Percentiles rank a stretch among this genome's conserved stretches.
Conservation (phyloP, 2,113 vertebrate species). For the Festucalex cinctus region DNA sequence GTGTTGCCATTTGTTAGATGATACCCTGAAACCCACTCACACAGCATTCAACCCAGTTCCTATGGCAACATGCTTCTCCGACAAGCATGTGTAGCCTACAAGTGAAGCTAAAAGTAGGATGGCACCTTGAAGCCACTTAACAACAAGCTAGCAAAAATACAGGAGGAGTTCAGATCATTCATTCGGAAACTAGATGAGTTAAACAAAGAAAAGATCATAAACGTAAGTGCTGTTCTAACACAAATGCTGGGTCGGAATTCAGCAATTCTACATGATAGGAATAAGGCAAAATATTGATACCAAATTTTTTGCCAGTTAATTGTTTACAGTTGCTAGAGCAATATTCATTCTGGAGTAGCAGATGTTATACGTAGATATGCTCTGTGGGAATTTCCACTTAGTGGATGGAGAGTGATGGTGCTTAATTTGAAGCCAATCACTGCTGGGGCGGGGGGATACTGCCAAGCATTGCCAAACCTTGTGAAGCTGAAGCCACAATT, state of each 20-base stretch:
- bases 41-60: constrained; percentile 38
- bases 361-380: too few relatives aligned
- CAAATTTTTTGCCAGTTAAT: background rate
- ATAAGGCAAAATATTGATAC: too few relatives aligned
- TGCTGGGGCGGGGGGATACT: too few relatives aligned
- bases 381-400: too few relatives aligned
- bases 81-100: constrained; percentile 22
- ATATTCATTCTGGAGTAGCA: background rate
- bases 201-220: background rate
- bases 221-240: background rate
- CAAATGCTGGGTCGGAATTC: too few relatives aligned
- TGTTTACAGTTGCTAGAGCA: background rate
- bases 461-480: too few relatives aligned
- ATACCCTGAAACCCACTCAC: constrained; percentile 38
- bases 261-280: too few relatives aligned
- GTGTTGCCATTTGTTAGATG: constrained; percentile 25
- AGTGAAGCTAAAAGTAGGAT: constrained; percentile 27
- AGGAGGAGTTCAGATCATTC: constrained; percentile 27
- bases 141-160: constrained; percentile 33
- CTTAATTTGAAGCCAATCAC: too few relatives aligned
- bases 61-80: constrained; percentile 43
- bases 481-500: too few relatives aligned
- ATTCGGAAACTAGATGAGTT: background rate
- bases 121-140: constrained; percentile 28
- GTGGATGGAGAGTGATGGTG: too few relatives aligned